Evolutionary conservation across 30 jellyfish, hydroid and myxozoan genomes (phyloP).

Genomic region (Hydractinia echinata): DNA sequence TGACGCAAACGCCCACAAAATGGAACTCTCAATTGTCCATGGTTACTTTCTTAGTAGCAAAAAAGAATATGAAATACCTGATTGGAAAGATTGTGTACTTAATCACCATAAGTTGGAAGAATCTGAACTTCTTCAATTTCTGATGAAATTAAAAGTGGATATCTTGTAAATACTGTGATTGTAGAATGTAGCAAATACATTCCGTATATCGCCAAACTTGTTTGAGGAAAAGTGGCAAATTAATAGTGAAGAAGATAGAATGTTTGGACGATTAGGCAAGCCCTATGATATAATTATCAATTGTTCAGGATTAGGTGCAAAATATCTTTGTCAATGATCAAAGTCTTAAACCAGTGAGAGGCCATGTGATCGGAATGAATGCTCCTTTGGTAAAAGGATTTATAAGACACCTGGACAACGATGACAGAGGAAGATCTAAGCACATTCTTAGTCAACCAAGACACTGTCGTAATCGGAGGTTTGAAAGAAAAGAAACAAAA

Average conservation of each 20-base stretch:
- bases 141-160: slow-evolving; percentile 10
- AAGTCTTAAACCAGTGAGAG: slow-evolving; percentile 55
- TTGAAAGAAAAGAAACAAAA: neutral
- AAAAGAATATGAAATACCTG: neutral
- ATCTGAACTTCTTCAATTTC: neutral
- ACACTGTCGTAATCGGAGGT: neutral
- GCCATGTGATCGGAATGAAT: slow-evolving; percentile 69
- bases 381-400: slow-evolving; percentile 76
- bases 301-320: slow-evolving; percentile 77
- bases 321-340: slow-evolving; percentile 49
- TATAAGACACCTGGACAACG: neutral
- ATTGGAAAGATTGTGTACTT: neutral
- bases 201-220: neutral
- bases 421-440: slow-evolving; percentile 3
- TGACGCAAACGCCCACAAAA: neutral
- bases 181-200: slow-evolving; percentile 8
- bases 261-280: slow-evolving; percentile 12
- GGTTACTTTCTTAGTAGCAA: slow-evolving; percentile 1
- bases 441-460: slow-evolving; percentile 46
- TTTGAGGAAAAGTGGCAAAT: slow-evolving; percentile 45
- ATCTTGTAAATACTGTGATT: neutral
- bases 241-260: slow-evolving; percentile 32
- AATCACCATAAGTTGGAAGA: neutral
- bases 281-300: slow-evolving; percentile 43
- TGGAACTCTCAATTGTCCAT: neutral